Evolutionary conservation across 1,140 invertebrate genomes (phyloP), one percentile per base, ranked within the genome.

Genomic region (Drosophila pectinifera): DNA sequence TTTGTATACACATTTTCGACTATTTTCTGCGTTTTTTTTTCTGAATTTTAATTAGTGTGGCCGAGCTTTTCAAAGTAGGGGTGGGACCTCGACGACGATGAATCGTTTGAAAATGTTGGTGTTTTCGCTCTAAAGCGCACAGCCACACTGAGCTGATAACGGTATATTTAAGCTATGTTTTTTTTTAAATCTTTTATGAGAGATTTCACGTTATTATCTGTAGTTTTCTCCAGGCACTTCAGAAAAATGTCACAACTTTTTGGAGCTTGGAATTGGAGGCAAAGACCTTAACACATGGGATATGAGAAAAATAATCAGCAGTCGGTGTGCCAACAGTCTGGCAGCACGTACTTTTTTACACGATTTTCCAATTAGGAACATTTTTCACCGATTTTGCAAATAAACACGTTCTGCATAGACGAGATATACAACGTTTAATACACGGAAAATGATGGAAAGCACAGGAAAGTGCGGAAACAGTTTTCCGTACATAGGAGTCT

Each of bases 1-100:
- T 85, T 86, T 86, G 83, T 86, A 78, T 86, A 86, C 85, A 86
- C 83, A 78, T 78, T 78, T 77, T 76, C 49, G 16, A 63, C 59
- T 62, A 59, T 62, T 58, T 59, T 59, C 54, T 41, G 59, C 18
- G 59, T 59, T 63, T 63, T 59, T 59, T 62, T 63, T 62, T 22
- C 20, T 38, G 34, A 39, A 41, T 31, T 39, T 46, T 18, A 5
- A 28, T 56, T 13, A 41, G 49, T 68, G 53, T 72, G 34, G 7
- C 68, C 49, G 13, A 31, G 5, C 2, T 2, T n/a, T 14, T 6
- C 13, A 10, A n/a, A 16, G 14, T 22, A 28, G 16, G 0, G 34
- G 7, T 39, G 13, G 31, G 22, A 28, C 3, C 4, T 6, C 6
- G 13, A 26, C 10, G 14, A 7, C 28, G 8, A n/a, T 14, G 38